A percentile compares a stretch with the other conserved stretches of the same genome.
Conservation (phyloP, 2,888 invertebrate genomes). For the Caenorhabditis sp. region DNA sequence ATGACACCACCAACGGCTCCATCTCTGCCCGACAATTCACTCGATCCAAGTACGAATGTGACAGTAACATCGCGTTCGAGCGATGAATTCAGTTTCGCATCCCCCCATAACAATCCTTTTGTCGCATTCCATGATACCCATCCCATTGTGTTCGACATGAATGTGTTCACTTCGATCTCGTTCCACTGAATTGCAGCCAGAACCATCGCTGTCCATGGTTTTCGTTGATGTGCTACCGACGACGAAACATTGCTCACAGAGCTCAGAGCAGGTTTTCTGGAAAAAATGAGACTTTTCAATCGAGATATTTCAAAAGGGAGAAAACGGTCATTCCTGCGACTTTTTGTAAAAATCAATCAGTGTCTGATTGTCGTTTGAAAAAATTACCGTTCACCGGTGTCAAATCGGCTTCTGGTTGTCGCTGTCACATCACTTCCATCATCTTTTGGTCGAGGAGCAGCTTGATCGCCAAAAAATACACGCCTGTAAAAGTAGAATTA, state of each 20-base stretch:
- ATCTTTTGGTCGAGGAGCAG: conserved; percentile 27
- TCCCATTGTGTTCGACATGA: conserved; percentile 99
- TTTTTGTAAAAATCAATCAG: no score
- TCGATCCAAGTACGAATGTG: conserved; percentile 74
- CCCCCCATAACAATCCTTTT: conserved; percentile 55
- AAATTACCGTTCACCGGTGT: conserved; percentile 6
- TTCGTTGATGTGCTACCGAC: conserved; percentile 16
- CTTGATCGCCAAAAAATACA: conserved; percentile 85
- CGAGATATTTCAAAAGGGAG: no score
- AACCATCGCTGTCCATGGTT: conserved; percentile 74
- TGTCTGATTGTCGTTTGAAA: no score
- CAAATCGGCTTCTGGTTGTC: conserved; percentile 74
- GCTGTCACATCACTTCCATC: conserved; percentile 29
- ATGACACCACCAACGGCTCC: conserved; percentile 97
- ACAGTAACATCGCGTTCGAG: conserved; percentile 53
- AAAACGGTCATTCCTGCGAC: no score
- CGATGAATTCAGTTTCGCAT: conserved; percentile 55
- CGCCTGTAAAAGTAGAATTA: conserved; percentile 77
- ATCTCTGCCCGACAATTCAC: conserved; percentile 91
- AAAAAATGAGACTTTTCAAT: no score
- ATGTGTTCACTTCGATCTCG: conserved; percentile 94
- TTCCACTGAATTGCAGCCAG: conserved; percentile 95
- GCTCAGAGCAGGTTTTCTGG: conserved; percentile 16
- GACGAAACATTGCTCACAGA: conserved; percentile 16
- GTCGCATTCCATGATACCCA: conserved; percentile 80